phyloP scores from a whole-genome alignment of 64 coral and sea anemone genomes.

The Porites lutea region DNA sequence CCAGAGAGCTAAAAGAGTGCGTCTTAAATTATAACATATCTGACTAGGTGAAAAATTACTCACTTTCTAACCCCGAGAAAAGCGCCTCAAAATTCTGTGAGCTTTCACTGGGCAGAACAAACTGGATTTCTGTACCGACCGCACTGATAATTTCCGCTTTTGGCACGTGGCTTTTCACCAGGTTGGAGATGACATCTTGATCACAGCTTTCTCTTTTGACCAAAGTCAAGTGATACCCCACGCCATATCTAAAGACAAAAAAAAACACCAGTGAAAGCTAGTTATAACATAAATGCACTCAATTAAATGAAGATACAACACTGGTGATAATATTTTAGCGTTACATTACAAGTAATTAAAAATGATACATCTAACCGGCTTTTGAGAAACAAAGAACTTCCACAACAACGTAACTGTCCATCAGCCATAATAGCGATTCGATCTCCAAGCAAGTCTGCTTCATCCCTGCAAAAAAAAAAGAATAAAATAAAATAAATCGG shows the following conservation, averaged over 20 bases:
- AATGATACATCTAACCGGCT: constrained; percentile 40
- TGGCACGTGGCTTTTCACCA: not conserved
- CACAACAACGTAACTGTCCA: constrained; percentile 77
- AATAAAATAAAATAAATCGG: too few species aligned
- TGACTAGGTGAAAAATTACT: not conserved
- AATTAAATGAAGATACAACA: too few species aligned
- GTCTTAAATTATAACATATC: too few species aligned
- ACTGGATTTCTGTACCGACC: constrained; percentile 28
- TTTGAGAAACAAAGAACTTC: constrained; percentile 78
- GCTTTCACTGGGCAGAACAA: constrained; percentile 24
- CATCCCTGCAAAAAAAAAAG: constrained; percentile 76
- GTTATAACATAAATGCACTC: too few species aligned
- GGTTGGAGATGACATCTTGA: not conserved
- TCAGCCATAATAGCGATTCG: constrained; percentile 83
- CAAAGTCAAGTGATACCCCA: constrained; percentile 6
- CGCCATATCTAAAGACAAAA: constrained; percentile 6
- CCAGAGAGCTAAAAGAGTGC: too few species aligned
- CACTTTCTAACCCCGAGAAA: constrained; percentile 30
- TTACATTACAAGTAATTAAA: too few species aligned
- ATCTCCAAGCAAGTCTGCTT: constrained; percentile 89
- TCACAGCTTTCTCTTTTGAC: constrained; percentile 23
- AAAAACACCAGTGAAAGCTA: too few species aligned
- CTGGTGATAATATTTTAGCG: too few species aligned
- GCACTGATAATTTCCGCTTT: constrained; percentile 15
- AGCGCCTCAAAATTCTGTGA: constrained; percentile 14